Evolutionary conservation across 2,888 invertebrate genomes (phyloP).

Genomic region (Aspidiotus rigidus): DNA sequence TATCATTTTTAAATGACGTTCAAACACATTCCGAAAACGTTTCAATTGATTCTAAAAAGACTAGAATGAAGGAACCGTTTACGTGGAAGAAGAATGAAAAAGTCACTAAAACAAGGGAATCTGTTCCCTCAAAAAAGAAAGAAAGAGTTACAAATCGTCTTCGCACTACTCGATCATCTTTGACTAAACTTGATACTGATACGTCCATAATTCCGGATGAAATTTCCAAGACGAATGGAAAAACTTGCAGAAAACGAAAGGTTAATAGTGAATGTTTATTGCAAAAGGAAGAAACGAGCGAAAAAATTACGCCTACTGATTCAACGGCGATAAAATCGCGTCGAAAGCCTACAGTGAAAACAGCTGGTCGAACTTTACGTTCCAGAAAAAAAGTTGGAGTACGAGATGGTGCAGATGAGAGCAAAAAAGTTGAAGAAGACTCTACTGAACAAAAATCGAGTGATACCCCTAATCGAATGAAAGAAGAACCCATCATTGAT

Average conservation of each 20-base stretch:
- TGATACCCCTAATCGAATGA: neutral
- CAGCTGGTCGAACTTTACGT: neutral
- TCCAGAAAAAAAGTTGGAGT: neutral
- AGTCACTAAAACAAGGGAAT: neutral
- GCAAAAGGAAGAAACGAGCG: neutral
- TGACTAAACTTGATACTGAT: neutral
- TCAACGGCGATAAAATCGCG: neutral
- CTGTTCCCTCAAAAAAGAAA: neutral
- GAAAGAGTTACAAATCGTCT: neutral
- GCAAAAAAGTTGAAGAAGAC: neutral
- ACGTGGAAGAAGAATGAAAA: neutral
- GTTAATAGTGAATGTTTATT: neutral
- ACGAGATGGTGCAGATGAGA: neutral
- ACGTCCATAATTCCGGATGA: neutral
- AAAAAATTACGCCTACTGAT: neutral
- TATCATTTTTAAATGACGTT: neutral
- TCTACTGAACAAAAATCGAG: neutral
- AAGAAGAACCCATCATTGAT: neutral
- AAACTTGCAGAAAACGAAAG: neutral
- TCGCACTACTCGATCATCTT: neutral
- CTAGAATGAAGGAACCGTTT: neutral
- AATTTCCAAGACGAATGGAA: neutral
- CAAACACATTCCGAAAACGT: too few relatives aligned
- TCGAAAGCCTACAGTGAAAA: neutral
- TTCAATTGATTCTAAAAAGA: neutral